phyloP scores from a whole-genome alignment of 2,888 invertebrate genomes.

The Mythimna pallens region DNA sequence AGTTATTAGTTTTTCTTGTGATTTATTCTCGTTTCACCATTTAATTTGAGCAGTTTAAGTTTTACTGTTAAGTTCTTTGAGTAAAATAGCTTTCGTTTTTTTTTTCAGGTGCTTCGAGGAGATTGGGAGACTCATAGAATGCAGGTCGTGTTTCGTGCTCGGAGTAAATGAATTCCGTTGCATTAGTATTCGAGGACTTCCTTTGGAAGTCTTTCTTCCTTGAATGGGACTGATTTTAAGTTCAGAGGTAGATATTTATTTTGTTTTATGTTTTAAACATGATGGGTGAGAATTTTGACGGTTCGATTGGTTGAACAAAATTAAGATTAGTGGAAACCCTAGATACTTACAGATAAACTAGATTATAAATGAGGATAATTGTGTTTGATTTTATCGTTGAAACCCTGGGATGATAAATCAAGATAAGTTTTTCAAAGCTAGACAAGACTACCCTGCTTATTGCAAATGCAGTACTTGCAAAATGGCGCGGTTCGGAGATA shows the following conservation, averaged over 20 bases:
- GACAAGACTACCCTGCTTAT: too few relatives aligned
- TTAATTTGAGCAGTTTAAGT: slow-evolving; percentile 33
- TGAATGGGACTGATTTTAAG: slow-evolving; percentile 28
- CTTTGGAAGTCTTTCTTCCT: slow-evolving; percentile 14
- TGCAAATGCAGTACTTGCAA: too few relatives aligned
- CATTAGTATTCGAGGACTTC: slow-evolving; percentile 43
- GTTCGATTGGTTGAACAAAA: neutral
- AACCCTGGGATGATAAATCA: too few relatives aligned
- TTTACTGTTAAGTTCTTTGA: slow-evolving; percentile 21
- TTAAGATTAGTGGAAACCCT: neutral
- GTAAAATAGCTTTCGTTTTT: slow-evolving; percentile 12
- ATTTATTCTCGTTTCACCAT: slow-evolving; percentile 51
- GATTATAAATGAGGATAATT: too few relatives aligned
- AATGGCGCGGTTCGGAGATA: too few relatives aligned
- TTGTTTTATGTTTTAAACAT: slow-evolving; percentile 11
- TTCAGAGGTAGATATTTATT: slow-evolving; percentile 23
- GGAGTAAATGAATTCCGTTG: slow-evolving; percentile 34
- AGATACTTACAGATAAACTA: too few relatives aligned
- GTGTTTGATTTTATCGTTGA: too few relatives aligned
- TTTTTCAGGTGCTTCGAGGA: slow-evolving; percentile 33
- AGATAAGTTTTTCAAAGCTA: too few relatives aligned
- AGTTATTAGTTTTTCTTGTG: slow-evolving; percentile 61
- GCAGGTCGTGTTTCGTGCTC: slow-evolving; percentile 26
- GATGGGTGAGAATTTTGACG: neutral
- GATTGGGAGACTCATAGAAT: slow-evolving; percentile 26